Conservation (phyloP, 2,113 vertebrate species). For the Glaucomys volans region DNA sequence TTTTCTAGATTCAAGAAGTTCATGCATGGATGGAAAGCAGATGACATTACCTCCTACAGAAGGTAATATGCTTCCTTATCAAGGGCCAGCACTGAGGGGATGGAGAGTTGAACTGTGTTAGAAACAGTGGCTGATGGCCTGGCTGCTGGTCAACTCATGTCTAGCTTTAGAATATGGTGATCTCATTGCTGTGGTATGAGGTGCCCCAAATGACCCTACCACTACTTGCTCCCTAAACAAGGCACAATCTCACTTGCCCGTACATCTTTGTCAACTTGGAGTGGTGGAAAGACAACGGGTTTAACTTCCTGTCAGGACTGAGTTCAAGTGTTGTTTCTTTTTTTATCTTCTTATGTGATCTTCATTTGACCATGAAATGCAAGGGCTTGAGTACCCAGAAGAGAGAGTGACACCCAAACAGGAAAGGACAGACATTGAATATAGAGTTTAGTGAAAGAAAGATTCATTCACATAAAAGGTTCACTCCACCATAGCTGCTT, state of each 20-base stretch:
- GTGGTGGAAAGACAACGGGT: background rate
- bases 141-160: background rate
- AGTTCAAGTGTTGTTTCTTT: background rate
- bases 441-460: background rate
- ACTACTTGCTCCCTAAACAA: background rate
- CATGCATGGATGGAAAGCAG: rapidly evolving
- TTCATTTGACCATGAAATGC: background rate
- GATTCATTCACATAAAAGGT: background rate
- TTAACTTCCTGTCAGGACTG: background rate
- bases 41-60: rapidly evolving
- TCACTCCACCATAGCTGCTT: background rate
- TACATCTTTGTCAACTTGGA: background rate
- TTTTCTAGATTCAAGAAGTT: constrained; percentile 53
- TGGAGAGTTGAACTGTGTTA: background rate
- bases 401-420: background rate
- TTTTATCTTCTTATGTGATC: background rate
- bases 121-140: background rate
- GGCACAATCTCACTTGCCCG: background rate
- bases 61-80: constrained; percentile 39
- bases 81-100: too few relatives aligned
- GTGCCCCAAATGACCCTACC: background rate
- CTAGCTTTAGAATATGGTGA: background rate
- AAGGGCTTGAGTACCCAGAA: background rate
- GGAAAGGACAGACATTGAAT: background rate
- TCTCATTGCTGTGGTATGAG: background rate